phyloP scores from a whole-genome alignment of 2,113 vertebrate genomes.

The Murina feae region DNA sequence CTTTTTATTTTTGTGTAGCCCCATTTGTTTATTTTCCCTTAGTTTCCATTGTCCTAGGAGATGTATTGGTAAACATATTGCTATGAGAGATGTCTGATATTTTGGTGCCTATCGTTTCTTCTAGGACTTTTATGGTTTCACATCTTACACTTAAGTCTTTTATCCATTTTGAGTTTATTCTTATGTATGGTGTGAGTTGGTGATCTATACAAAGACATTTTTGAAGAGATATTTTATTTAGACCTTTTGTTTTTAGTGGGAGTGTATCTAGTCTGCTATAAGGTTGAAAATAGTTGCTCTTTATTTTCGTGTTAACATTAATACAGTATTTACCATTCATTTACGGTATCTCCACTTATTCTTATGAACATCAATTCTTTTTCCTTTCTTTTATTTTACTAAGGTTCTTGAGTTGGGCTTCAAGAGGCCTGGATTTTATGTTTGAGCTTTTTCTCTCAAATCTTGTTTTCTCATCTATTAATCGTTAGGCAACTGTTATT shows the following conservation, averaged over 20 bases:
- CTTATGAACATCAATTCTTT: neutral
- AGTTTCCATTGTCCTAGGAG: too few species aligned
- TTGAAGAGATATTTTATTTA: slow-evolving; percentile 3
- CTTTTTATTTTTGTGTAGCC: too few species aligned
- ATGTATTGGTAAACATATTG: too few species aligned
- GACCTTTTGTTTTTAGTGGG: neutral
- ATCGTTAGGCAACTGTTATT: neutral
- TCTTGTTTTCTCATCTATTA: neutral
- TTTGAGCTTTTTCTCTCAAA: neutral
- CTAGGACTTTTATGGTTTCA: too few species aligned
- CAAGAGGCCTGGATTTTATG: neutral
- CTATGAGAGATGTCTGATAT: too few species aligned
- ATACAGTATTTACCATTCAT: neutral
- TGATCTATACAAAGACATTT: neutral
- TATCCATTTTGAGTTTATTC: too few species aligned
- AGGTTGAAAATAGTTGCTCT: neutral
- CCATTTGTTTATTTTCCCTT: too few species aligned
- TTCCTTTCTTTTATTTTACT: neutral
- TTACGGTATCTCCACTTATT: neutral
- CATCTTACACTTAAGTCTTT: too few species aligned
- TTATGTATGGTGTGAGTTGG: too few species aligned
- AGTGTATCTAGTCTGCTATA: neutral
- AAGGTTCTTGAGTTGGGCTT: neutral
- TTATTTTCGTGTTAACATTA: neutral
- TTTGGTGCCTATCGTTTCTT: too few species aligned